Base-by-base conservation (phyloP, 2,113 vertebrate species). In the Mormyrus lacerda region DNA sequence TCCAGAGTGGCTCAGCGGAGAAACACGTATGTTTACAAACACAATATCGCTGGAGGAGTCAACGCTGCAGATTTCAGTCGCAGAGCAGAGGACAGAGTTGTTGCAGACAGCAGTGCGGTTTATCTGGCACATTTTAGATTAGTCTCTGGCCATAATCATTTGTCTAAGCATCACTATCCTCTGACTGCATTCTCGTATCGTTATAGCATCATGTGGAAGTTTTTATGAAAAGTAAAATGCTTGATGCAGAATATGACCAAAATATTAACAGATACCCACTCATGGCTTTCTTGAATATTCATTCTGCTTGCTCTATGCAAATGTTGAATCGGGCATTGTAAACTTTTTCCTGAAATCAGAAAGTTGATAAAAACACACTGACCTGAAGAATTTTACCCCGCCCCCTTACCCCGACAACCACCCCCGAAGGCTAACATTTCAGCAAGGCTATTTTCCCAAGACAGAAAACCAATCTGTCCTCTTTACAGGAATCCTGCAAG, bases 401-500 rank as follows among this genome's bases (percentile, higher is more conserved):
- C 61, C 61, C 48, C 10, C 27, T 31, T 0, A 69, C 10, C 61
- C n/a, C 3, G 9, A 69, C n/a, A n/a, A 65, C n/a, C 61, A 69
- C 27, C 61, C 31, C 61, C 61, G 55, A 45, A 85, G 88, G 79
- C 79, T 51, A 44, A 47, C 24, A 44, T 85, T 51, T 85, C 39
- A 51, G 27, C 88, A 84, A 84, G 61, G 76, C 27, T 84, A 35
- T 88, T 84, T 84, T 84, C 82, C 58, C 24, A 84, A 73, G 55
- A 51, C 84, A 89, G 84, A 61, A 89, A 89, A 73, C 55, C 83
- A 87, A 87, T 84, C 58, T 73, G 61, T 89, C 84, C 61, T 85
- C 53, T 73, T 73, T 51, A 73, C 89, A 48, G 61, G 85, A 87
- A 51, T 42, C 84, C 89, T 50, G 53, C 55, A 86, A 53, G 55